Evolutionary conservation across 2,888 invertebrate species (phyloP).

Genomic region (Mycalesis mineus): DNA sequence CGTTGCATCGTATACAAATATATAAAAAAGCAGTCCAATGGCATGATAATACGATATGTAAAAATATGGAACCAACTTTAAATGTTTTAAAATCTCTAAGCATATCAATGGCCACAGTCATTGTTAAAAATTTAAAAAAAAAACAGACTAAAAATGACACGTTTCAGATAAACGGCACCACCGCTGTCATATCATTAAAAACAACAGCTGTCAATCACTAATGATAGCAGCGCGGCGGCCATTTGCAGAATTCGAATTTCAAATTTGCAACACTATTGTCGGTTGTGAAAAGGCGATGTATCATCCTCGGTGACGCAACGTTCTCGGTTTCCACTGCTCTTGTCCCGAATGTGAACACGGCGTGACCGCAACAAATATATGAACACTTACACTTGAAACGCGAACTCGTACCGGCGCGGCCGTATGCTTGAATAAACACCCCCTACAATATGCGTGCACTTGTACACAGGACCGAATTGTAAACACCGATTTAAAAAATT

Average conservation of each 20-base stretch:
- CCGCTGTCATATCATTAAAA: constrained; percentile 19
- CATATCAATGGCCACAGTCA: too few species aligned
- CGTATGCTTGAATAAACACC: constrained; percentile 23
- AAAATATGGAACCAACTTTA: too few species aligned
- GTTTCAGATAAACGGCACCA: background rate
- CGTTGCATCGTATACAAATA: too few species aligned
- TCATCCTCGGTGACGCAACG: constrained; percentile 66
- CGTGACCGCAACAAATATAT: constrained; percentile 72
- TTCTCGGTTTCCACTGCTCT: constrained; percentile 75
- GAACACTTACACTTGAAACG: constrained; percentile 63
- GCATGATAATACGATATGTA: too few species aligned
- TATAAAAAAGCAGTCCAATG: too few species aligned
- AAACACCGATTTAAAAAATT: too few species aligned
- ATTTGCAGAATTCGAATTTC: constrained; percentile 34
- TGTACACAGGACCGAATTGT: background rate
- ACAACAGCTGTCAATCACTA: constrained; percentile 23
- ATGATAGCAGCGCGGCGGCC: constrained; percentile 19
- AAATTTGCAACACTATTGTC: constrained; percentile 40
- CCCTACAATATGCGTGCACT: background rate
- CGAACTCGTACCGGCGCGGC: constrained; percentile 28
- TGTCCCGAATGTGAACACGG: constrained; percentile 67
- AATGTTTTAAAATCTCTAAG: too few species aligned
- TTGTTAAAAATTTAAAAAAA: background rate
- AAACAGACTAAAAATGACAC: background rate
- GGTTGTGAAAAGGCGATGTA: constrained; percentile 54